Conservation (phyloP, 2,888 invertebrate genomes). For the Parnassius apollo region DNA sequence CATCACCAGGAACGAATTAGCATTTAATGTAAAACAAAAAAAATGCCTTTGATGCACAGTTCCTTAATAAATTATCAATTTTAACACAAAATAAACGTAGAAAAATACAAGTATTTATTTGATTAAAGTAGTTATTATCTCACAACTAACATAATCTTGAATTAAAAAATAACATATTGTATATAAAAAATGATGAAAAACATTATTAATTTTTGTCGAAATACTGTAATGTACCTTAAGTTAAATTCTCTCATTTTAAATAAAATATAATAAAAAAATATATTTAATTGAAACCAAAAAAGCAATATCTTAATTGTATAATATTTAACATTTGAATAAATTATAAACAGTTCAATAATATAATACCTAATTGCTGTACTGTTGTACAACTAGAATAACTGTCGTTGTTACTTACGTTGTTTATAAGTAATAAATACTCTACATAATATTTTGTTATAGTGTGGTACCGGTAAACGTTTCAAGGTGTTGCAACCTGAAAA, state of each 20-base stretch:
- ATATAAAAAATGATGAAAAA: no score
- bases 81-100: no score
- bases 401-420: slow-evolving; percentile 13
- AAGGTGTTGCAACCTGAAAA: slow-evolving; percentile 60
- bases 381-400: slow-evolving; percentile 4
- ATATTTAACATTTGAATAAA: slow-evolving; percentile 4
- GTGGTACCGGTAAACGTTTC: slow-evolving; percentile 27
- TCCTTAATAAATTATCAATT: no score
- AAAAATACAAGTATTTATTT: no score
- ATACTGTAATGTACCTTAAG: not conserved
- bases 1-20: no score
- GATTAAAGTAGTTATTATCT: no score
- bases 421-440: slow-evolving; percentile 1
- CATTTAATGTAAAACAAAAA: no score
- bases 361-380: not conserved
- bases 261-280: not conserved
- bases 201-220: not conserved
- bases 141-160: no score
- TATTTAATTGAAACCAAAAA: not conserved
- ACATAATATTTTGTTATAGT: not conserved
- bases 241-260: not conserved
- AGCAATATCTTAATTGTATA: not conserved
- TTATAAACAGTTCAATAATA: not conserved
- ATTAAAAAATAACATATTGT: no score
- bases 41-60: no score